Percentiles rank a stretch among this genome's conserved stretches.
phyloP scores from a whole-genome alignment of 1,140 invertebrate genomes.

The Lithobius niger region DNA sequence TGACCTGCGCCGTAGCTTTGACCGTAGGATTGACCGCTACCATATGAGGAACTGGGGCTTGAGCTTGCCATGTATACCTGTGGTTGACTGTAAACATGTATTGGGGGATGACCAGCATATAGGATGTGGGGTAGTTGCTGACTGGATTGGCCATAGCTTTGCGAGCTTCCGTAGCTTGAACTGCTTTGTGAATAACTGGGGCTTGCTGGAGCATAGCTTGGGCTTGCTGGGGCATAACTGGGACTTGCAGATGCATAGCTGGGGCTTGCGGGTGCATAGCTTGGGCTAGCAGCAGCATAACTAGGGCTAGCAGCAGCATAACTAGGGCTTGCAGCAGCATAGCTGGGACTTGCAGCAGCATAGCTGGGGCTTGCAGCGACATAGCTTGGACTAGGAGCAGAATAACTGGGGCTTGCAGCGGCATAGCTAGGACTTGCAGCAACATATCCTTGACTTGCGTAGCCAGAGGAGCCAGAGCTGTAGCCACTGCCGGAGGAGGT shows the following conservation, averaged over 20 bases:
- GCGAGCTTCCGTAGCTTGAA: neutral
- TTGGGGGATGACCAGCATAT: constrained; percentile 32
- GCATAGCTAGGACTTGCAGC: neutral
- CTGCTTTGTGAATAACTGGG: neutral
- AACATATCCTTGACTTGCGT: constrained; percentile 3
- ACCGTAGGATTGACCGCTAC: neutral
- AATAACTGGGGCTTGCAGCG: neutral
- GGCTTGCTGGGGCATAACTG: neutral
- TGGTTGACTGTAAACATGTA: constrained; percentile 32
- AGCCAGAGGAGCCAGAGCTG: neutral
- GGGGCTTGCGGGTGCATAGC: neutral
- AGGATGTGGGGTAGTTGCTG: constrained; percentile 28
- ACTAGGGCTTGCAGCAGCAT: neutral
- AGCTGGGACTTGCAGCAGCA: neutral
- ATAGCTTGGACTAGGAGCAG: neutral
- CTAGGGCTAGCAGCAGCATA: neutral
- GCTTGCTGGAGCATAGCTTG: neutral
- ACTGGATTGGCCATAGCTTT: neutral
- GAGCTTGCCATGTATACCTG: constrained; percentile 19
- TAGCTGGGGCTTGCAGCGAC: too few species aligned
- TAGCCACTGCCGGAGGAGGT: neutral
- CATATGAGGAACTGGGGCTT: neutral
- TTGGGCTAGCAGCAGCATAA: neutral
- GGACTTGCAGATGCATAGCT: neutral
- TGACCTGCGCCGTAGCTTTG: neutral